Evolutionary conservation across 2,888 invertebrate genomes (phyloP), one percentile per base, ranked within the genome.

Genomic region (Tinea pellionella): DNA sequence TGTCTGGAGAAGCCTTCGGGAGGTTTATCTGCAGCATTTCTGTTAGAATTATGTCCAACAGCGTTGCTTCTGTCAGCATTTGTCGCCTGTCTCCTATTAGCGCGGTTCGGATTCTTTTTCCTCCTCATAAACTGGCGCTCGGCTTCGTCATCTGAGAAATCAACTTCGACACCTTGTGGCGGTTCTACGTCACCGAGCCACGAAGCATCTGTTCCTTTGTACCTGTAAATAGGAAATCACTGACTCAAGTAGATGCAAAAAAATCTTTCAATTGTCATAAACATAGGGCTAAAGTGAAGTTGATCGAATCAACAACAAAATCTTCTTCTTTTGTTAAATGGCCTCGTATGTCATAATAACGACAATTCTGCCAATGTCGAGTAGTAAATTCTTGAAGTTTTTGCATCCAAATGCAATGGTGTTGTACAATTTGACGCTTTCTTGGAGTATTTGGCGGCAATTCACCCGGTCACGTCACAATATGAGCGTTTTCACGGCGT

Each of bases 131-230:
- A 16, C n/a, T 47, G 47, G 13, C 90, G 87, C 70, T 97, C 97
- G 62, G 92, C 90, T 69, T 97, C 97, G 72, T 97, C 97, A 73
- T 97, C 97, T 0, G 97, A 97, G 77, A 90, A 96, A 30, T 96
- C 96, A 0, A 92, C 66, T 64, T 89, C 90, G 67, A 89, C 89
- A 0, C 88, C 80, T 0, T 96, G 96, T 0, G 96, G 96, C 12
- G 92, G 90, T 74, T 97, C 97, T 53, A 92, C 80, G 73, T 96
- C 94, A 72, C 95, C 89, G 65, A 92, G 89, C 93, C 96, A 96
- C 0, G 95, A 94, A 0, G 96, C 96, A 86, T 98, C 97, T 0
- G 93, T 93, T 4, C 96, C 97, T 78, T 92, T 94, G 61, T 92
- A 77, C 75, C 94, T 95, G 82, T 63, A 69, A 73, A 61, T 41